phyloP scores from a whole-genome alignment of 2,888 invertebrate species.

The Dioctria linearis region DNA sequence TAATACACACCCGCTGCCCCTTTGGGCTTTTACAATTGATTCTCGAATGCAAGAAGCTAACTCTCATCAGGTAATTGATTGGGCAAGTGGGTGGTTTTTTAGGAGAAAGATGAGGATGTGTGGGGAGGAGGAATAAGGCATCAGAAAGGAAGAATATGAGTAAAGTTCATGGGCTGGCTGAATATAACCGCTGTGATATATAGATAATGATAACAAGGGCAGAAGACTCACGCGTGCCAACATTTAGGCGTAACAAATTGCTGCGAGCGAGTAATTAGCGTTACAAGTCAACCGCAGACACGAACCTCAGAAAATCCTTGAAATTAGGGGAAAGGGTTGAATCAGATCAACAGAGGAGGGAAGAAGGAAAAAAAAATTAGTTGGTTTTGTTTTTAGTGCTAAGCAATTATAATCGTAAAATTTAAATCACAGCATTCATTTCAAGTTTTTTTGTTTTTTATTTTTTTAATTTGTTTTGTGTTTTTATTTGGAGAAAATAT shows the following conservation, averaged over 20 bases:
- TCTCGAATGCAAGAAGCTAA: conserved; percentile 50
- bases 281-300: conserved; percentile 47
- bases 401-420: conserved; percentile 27
- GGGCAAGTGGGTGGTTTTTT: conserved; percentile 31
- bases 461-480: too few species aligned
- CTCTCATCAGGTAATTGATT: conserved; percentile 53
- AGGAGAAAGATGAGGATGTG: neutral
- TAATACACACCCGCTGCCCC: conserved; percentile 19
- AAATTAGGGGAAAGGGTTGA: neutral
- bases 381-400: too few species aligned
- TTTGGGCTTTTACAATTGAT: conserved; percentile 44
- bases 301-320: conserved; percentile 11
- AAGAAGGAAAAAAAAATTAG: neutral
- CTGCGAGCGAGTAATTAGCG: conserved; percentile 61
- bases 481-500: too few species aligned
- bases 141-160: too few species aligned
- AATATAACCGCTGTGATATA: conserved; percentile 26
- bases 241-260: conserved; percentile 70
- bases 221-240: conserved; percentile 64
- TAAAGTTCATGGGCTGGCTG: neutral
- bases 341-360: neutral
- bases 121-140: neutral
- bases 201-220: conserved; percentile 37
- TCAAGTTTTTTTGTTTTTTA: conserved; percentile 15
- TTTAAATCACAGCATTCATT: conserved; percentile 47